Percentiles rank a stretch among this genome's conserved stretches.
Conservation (phyloP, 2,888 invertebrate species). For the Spilosoma lubricipeda region DNA sequence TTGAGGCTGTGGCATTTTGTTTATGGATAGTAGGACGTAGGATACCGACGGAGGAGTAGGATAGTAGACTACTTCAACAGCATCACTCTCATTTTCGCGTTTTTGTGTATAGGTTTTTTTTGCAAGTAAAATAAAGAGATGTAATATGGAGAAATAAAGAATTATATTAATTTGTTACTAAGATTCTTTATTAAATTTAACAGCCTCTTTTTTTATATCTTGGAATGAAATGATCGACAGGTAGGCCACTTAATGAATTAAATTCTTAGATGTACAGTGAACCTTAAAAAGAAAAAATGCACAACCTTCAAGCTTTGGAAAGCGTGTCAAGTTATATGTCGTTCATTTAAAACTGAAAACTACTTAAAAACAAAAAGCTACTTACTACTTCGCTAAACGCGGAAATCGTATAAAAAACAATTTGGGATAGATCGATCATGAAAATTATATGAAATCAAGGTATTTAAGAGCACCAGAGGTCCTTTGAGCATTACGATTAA, state of each 20-base stretch:
- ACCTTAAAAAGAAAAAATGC: slow-evolving; percentile 28
- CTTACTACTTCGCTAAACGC: slow-evolving; percentile 1
- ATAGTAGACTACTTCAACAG: too few species aligned
- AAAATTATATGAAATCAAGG: neutral
- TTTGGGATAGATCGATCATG: neutral
- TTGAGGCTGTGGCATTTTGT: too few species aligned
- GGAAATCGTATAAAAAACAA: neutral
- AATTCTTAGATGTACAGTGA: slow-evolving; percentile 21
- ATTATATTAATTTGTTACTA: too few species aligned
- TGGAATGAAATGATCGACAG: neutral
- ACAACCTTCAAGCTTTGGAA: slow-evolving; percentile 41
- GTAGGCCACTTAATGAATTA: neutral
- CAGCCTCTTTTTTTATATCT: too few species aligned
- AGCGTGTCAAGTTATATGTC: slow-evolving; percentile 41
- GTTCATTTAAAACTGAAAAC: slow-evolving; percentile 23
- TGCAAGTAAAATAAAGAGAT: too few species aligned
- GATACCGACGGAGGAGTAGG: too few species aligned
- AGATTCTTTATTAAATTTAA: too few species aligned
- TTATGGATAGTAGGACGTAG: too few species aligned
- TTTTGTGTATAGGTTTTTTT: too few species aligned
- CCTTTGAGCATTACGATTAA: neutral
- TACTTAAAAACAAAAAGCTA: slow-evolving; percentile 15
- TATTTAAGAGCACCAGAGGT: neutral
- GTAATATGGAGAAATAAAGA: too few species aligned
- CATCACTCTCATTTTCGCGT: too few species aligned